phyloP scores from a whole-genome alignment of 2,888 invertebrate genomes.

The Stenodema calcarata region DNA sequence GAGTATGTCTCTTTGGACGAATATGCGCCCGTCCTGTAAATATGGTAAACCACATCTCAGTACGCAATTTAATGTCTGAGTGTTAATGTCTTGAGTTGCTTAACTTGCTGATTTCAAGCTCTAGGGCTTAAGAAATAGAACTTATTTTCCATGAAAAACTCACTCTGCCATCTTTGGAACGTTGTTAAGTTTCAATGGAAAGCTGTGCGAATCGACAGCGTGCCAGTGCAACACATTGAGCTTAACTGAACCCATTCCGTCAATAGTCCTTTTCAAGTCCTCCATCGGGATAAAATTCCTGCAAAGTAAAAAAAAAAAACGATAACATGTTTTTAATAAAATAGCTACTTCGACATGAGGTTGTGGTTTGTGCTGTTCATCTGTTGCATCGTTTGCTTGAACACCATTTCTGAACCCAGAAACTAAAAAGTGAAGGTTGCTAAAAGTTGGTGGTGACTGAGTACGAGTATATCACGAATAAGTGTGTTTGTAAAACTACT shows the following conservation, averaged over 20 bases:
- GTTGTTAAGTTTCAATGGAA: conserved; percentile 80
- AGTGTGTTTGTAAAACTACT: too few species aligned
- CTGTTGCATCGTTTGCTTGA: too few species aligned
- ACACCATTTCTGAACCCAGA: too few species aligned
- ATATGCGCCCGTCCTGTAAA: conserved; percentile 71
- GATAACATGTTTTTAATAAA: not conserved
- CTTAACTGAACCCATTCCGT: conserved; percentile 87
- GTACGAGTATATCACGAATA: too few species aligned
- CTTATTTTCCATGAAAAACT: not conserved
- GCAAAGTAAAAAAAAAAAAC: not conserved
- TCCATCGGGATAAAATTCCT: conserved; percentile 78
- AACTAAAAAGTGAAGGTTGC: too few species aligned
- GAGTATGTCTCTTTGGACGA: conserved; percentile 73
- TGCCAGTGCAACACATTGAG: conserved; percentile 95
- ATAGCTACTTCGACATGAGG: not conserved
- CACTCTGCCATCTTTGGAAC: conserved; percentile 78
- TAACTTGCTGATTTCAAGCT: too few species aligned
- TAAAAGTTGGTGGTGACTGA: too few species aligned
- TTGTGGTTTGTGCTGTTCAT: too few species aligned
- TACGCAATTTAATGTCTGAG: too few species aligned
- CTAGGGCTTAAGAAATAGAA: too few species aligned
- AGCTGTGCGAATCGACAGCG: conserved; percentile 88
- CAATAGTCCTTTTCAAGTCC: conserved; percentile 74
- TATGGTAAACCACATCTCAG: not conserved
- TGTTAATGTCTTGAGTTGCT: too few species aligned